Evolutionary conservation across 2,888 invertebrate genomes (phyloP), one percentile per base, ranked within the genome.

Genomic region (Caenorhabditis sp.): DNA sequence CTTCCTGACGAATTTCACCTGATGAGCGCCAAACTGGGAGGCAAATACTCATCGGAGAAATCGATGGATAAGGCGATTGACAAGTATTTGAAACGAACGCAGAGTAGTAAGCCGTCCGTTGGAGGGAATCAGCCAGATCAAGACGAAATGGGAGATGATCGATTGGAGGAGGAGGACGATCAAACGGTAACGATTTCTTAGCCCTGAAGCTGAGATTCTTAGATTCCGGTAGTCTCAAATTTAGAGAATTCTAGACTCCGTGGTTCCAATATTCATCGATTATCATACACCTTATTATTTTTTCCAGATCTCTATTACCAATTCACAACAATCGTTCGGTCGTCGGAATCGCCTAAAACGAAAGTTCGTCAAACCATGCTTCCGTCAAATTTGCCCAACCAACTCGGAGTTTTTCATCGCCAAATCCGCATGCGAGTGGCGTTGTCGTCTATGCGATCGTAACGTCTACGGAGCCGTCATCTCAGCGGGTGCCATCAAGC

Each of bases 1-100:
- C 80, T 92, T 58, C 91, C 92, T 0, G 92, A 92, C 63, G 92
- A 92, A 79, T 88, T 89, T 59, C 90, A 89, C 59, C 75, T 88
- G 19, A 69, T 80, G 38, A 89, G 89, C 80, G 73, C 72, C 8
- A 87, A 86, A 63, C 86, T 92, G 74, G 82, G 82, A 12, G 66
- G 74, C n/a, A 89, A 84, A 19, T 85, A 75, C 58, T 86, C 61
- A 31, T 87, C 87, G 54, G 91, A 91, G 59, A 80, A 74, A 19
- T 79, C 85, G 5, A 58, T 91, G 80, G 90, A 92, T 54, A 87
- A 80, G 87, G 82, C 82, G 19, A 83, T 83, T 12, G 83, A 79
- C 6, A 63, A 56, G 31, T 58, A 75, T 72, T 47, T 83, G 80
- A 83, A 83, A 49, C 54, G 66, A 47, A 41, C 19, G 38, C 10